Base-by-base conservation (phyloP, 2,113 vertebrate species). In the Podarcis cretensis region DNA sequence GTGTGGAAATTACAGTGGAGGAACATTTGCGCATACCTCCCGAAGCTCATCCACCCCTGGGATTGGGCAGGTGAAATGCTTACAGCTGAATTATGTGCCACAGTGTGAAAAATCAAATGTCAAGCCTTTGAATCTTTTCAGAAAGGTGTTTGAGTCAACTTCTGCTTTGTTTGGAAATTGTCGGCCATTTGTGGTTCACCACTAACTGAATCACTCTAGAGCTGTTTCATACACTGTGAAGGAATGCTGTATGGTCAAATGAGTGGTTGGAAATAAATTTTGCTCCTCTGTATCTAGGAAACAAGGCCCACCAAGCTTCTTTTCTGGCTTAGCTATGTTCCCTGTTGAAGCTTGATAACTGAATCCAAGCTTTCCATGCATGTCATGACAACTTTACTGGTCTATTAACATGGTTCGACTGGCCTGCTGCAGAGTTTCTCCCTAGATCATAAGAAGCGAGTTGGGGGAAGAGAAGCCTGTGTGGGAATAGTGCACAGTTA, bases 151-250 rank as follows among this genome's bases (percentile, higher is more conserved):
- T 82, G 35, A 37, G 77, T 80, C 68, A 87, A 69, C 27, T 68
- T 88, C n/a, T 40, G 18, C 30, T 77, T 25, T n/a, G n/a, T 59
- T 76, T 76, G 23, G 84, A 86, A 86, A 76, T 54, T 83, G 79
- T 6, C 57, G n/a, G 80, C 63, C 63, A 37, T 71, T 86, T 82
- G 79, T 86, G 89, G 84, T 86, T 86, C 65, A 76, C 83, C 88
- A 85, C 88, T 81, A 89, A 89, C 66, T 81, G 68, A 85, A 37
- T 73, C 68, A 85, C 85, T 90, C 35, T 30, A 88, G 16, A 90
- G 27, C 69, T 2, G 0, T 59, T 89, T 87, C 81, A 81, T 20
- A 65, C 23, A 89, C n/a, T 20, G 69, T 80, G 59, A 54, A 83
- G 40, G 54, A 89, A 23, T 35, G 84, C 18, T 35, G 6, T 0